These are phyloP conservation scores for Hyles vespertilio DNA, from an alignment of 1,140 invertebrate genomes.

Conservation along the genomic window DNA sequence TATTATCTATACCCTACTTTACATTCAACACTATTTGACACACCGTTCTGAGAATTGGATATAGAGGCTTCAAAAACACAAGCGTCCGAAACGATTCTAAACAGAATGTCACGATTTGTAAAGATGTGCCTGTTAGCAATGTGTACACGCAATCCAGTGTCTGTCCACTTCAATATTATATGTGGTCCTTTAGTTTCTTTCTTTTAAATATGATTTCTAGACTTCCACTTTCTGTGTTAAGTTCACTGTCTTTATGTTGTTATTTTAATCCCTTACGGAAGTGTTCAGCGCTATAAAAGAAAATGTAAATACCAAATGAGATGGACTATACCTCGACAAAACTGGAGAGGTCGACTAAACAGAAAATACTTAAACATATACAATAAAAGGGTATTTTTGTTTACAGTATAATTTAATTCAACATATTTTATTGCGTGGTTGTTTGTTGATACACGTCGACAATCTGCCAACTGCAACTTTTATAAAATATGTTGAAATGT, in stretches of 20 bases:
- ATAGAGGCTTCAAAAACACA: conserved; percentile 50
- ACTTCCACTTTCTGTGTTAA: conserved; percentile 54
- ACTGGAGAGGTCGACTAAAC: conserved; percentile 17
- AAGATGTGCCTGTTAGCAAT: conserved; percentile 68
- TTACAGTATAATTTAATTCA: conserved; percentile 25
- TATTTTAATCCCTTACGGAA: conserved; percentile 23
- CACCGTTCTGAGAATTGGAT: conserved; percentile 37
- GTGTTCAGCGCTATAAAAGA: conserved; percentile 25
- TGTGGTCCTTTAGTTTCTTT: conserved; percentile 66
- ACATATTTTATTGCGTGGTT: conserved; percentile 13
- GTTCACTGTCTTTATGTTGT: conserved; percentile 45
- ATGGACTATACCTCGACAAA: conserved; percentile 1
- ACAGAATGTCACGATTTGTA: conserved; percentile 34
- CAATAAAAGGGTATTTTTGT: conserved; percentile 29
- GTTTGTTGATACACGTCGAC: conserved; percentile 24
- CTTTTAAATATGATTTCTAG: conserved; percentile 51
- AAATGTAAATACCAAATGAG: conserved; percentile 19
- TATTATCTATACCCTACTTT: conserved; percentile 51
- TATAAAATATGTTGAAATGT: conserved; percentile 44
- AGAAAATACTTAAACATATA: conserved; percentile 40
- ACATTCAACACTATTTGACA: conserved; percentile 55
- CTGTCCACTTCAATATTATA: conserved; percentile 70
- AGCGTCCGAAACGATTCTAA: conserved; percentile 42
- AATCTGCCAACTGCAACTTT: conserved; percentile 21
- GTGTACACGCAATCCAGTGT: conserved; percentile 69